These are phyloP conservation scores for Anseranas semipalmata DNA, from an alignment of 2,113 vertebrate genomes.

Conservation along the genomic window DNA sequence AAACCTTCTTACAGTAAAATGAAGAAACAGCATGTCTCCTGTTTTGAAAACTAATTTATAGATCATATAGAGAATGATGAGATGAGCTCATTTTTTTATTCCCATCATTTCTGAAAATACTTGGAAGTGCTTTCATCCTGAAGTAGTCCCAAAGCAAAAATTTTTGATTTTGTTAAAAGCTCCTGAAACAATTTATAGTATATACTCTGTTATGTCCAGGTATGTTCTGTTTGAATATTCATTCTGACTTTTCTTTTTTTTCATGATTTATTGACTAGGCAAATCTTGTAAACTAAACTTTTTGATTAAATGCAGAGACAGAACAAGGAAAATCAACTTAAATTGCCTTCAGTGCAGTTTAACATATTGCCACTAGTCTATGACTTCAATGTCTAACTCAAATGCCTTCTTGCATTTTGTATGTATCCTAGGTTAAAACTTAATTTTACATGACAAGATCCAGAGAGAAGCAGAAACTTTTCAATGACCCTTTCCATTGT, in stretches of 20 bases:
- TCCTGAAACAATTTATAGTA: not conserved
- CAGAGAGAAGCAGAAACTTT: not conserved
- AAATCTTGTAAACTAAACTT: not conserved
- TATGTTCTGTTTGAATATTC: not conserved
- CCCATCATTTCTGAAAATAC: not conserved
- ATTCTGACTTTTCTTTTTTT: not conserved
- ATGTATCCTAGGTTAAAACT: not conserved
- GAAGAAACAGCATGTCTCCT: not conserved
- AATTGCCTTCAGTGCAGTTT: not conserved
- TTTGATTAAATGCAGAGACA: not conserved
- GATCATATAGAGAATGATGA: not conserved
- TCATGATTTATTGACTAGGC: not conserved
- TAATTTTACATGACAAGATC: not conserved
- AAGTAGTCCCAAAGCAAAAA: accelerated
- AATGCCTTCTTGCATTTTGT: not conserved
- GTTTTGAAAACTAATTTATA: not conserved
- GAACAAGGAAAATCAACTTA: not conserved
- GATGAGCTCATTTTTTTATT: not conserved
- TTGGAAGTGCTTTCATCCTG: not conserved
- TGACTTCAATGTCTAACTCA: not conserved
- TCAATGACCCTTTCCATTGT: not conserved
- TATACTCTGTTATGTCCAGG: not conserved
- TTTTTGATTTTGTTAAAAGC: not conserved
- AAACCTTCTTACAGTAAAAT: not conserved
- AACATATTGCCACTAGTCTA: not conserved